Evolutionary conservation across 2,797 vertebrate species (phyloP).

Genomic region (Hozukius guyotensis): DNA sequence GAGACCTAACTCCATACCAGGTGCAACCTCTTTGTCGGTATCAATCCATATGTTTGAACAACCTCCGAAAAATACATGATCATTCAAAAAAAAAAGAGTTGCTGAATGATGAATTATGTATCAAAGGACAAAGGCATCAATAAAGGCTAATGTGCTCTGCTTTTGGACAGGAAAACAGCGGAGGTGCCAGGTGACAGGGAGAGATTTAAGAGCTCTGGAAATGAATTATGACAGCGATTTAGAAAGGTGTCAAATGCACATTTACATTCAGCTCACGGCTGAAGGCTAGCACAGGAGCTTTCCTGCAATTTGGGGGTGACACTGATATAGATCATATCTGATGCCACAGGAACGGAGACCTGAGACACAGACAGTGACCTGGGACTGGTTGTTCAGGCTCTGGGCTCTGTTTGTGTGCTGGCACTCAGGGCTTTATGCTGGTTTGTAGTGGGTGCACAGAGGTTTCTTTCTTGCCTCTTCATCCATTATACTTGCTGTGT

Average conservation of each 20-base stretch:
- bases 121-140: constrained; percentile 80
- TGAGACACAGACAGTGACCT: constrained; percentile 66
- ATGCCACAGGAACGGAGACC: constrained; percentile 60
- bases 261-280: constrained; percentile 78
- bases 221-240: constrained; percentile 85
- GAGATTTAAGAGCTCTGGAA: constrained; percentile 82
- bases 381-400: constrained; percentile 38
- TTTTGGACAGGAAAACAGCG: constrained; percentile 77
- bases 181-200: constrained; percentile 69
- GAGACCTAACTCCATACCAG: constrained; percentile 40
- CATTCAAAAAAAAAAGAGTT: constrained; percentile 39
- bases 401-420: constrained; percentile 26
- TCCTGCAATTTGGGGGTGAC: constrained; percentile 75
- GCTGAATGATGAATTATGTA: constrained; percentile 80
- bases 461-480: constrained; percentile 14
- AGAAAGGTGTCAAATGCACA: constrained; percentile 79
- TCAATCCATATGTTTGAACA: constrained; percentile 66
- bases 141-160: constrained; percentile 78
- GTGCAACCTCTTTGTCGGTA: constrained; percentile 54
- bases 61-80: constrained; percentile 50
- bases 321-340: constrained; percentile 76
- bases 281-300: constrained; percentile 65
- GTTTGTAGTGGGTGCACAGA: constrained; percentile 5
- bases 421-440: constrained; percentile 9
- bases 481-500: constrained; percentile 25